phyloP scores from a whole-genome alignment of 2,113 vertebrate genomes.

The Halcyon malimbica region DNA sequence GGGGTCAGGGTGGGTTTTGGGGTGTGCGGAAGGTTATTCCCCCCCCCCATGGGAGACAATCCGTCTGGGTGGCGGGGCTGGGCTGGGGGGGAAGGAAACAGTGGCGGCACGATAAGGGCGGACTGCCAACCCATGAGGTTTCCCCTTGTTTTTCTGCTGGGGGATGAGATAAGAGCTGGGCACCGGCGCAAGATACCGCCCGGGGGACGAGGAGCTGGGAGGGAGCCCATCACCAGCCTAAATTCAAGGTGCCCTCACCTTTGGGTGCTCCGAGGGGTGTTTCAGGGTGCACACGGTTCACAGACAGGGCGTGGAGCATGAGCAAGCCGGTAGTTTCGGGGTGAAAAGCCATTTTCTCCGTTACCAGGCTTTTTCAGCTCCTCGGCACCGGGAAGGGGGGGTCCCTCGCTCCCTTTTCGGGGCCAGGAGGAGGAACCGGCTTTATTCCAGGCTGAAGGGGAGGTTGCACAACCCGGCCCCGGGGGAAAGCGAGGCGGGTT shows the following conservation, averaged over 20 bases:
- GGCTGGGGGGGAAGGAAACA: conserved; percentile 25
- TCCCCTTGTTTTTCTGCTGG: conserved; percentile 53
- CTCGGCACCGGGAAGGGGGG: neutral
- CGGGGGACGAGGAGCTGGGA: neutral
- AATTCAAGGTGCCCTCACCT: neutral
- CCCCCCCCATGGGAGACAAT: neutral
- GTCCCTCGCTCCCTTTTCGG: neutral
- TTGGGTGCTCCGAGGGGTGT: neutral
- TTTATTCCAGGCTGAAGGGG: conserved; percentile 29
- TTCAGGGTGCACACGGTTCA: accelerated
- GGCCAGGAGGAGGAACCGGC: neutral
- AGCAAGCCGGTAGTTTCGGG: neutral
- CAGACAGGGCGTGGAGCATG: accelerated
- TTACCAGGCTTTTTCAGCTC: neutral
- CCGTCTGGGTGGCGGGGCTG: neutral
- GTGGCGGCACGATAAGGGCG: neutral
- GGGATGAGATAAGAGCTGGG: conserved; percentile 18
- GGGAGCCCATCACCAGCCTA: neutral
- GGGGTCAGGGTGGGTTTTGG: neutral
- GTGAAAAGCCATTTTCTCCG: neutral
- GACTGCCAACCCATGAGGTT: conserved; percentile 2
- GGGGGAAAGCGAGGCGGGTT: conserved; percentile 36
- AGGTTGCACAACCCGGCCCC: conserved; percentile 48
- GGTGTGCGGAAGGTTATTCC: neutral
- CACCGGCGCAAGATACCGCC: neutral